Percentiles rank a stretch among this genome's conserved stretches.
phyloP scores from a whole-genome alignment of 2,888 invertebrate genomes.

The Scaptomyza flava region DNA sequence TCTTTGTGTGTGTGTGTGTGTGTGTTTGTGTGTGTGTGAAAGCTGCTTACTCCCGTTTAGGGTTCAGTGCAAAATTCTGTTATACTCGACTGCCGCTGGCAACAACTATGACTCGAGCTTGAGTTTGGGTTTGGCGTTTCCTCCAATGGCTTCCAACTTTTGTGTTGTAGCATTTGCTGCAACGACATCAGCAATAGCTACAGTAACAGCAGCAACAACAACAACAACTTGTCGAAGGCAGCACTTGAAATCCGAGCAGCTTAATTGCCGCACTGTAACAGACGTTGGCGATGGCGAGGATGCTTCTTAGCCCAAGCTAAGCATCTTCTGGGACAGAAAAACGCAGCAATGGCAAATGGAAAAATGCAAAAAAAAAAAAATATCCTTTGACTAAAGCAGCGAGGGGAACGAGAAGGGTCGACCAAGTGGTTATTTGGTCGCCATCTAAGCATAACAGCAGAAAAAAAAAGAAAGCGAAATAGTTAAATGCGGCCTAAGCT shows the following conservation, averaged over 20 bases:
- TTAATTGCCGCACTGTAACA: constrained; percentile 66
- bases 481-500: constrained; percentile 74
- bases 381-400: constrained; percentile 46
- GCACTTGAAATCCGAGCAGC: constrained; percentile 67
- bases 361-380: constrained; percentile 12
- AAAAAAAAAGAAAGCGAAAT: constrained; percentile 47
- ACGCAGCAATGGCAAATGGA: constrained; percentile 34
- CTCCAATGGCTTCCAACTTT: constrained; percentile 33
- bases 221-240: constrained; percentile 48
- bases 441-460: constrained; percentile 47
- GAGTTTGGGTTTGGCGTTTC: constrained; percentile 7
- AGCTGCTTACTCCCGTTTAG: constrained; percentile 51
- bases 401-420: not conserved
- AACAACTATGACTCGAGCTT: constrained; percentile 47
- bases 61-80: constrained; percentile 78
- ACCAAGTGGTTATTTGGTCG: constrained; percentile 25
- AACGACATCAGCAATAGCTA: constrained; percentile 22
- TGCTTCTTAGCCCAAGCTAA: constrained; percentile 66
- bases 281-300: constrained; percentile 51
- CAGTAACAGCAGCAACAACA: constrained; percentile 25
- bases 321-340: constrained; percentile 49
- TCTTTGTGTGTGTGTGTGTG: constrained; percentile 14
- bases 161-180: constrained; percentile 38
- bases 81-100: constrained; percentile 61
- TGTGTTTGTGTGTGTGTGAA: constrained; percentile 28